These are phyloP conservation scores for Pachypeltis micranthus DNA, from an alignment of 1,140 invertebrate species.

Conservation along the genomic window DNA sequence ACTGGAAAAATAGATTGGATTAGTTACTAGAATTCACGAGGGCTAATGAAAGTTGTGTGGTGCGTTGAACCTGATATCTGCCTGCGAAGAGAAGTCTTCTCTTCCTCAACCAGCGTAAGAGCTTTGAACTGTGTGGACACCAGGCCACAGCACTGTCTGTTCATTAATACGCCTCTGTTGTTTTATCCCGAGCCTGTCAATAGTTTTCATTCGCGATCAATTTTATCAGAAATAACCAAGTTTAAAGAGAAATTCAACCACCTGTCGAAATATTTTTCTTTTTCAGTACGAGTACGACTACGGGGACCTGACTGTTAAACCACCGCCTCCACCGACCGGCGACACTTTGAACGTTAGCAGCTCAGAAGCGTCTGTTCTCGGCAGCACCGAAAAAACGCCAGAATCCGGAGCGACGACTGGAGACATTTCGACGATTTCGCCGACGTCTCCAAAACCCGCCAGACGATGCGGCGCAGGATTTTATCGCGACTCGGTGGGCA, in stretches of 20 bases:
- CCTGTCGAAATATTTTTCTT: neutral
- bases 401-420: neutral
- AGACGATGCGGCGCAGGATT: conserved; percentile 28
- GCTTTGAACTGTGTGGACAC: no score
- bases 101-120: no score
- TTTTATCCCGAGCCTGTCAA: no score
- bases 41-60: no score
- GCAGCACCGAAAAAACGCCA: neutral
- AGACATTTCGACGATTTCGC: neutral
- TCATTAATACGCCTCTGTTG: no score
- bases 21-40: no score
- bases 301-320: conserved; percentile 37
- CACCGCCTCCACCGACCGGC: conserved; percentile 19
- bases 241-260: no score
- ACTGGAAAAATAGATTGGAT: no score
- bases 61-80: no score
- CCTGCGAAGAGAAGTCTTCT: no score
- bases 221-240: neutral
- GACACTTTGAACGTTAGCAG: conserved; percentile 18
- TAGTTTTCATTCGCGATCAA: conserved; percentile 9
- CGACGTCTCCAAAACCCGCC: conserved; percentile 13
- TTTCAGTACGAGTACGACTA: conserved; percentile 38
- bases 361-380: conserved; percentile 19
- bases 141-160: no score
- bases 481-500: conserved; percentile 26